These are phyloP conservation scores for Electrophaes corylata DNA, from an alignment of 2,888 invertebrate species.

Conservation along the genomic window DNA sequence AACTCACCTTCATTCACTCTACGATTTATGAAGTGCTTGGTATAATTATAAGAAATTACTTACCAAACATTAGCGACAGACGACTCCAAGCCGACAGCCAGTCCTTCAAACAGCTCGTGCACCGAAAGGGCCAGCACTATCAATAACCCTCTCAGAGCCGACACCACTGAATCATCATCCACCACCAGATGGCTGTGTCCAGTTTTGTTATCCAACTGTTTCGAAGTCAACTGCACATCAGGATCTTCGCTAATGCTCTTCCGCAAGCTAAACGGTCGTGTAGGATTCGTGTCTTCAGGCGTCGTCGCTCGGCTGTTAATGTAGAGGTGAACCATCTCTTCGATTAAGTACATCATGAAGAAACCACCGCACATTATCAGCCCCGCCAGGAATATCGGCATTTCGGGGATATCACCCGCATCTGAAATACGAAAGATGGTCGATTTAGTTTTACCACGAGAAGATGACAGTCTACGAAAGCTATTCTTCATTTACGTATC, in stretches of 20 bases:
- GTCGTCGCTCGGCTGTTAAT: conserved; percentile 82
- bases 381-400: conserved; percentile 87
- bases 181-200: conserved; percentile 64
- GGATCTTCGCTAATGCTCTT: conserved; percentile 60
- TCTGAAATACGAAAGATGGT: conserved; percentile 52
- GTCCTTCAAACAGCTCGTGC: conserved; percentile 94
- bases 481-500: too few relatives aligned
- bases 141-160: conserved; percentile 87
- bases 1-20: too few relatives aligned
- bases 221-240: conserved; percentile 36
- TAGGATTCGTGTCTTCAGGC: conserved; percentile 57
- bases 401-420: conserved; percentile 74
- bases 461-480: too few relatives aligned
- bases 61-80: conserved; percentile 80
- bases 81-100: conserved; percentile 91
- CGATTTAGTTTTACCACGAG: too few relatives aligned
- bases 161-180: conserved; percentile 69
- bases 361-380: conserved; percentile 90
- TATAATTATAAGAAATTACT: background rate
- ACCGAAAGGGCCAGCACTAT: conserved; percentile 90
- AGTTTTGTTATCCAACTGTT: conserved; percentile 49
- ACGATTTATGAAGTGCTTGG: too few relatives aligned
- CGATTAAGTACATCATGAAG: conserved; percentile 90
- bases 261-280: conserved; percentile 68
- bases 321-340: conserved; percentile 90